Evolutionary conservation across 2,888 invertebrate genomes (phyloP).

Genomic region (Quadroppia sp.): DNA sequence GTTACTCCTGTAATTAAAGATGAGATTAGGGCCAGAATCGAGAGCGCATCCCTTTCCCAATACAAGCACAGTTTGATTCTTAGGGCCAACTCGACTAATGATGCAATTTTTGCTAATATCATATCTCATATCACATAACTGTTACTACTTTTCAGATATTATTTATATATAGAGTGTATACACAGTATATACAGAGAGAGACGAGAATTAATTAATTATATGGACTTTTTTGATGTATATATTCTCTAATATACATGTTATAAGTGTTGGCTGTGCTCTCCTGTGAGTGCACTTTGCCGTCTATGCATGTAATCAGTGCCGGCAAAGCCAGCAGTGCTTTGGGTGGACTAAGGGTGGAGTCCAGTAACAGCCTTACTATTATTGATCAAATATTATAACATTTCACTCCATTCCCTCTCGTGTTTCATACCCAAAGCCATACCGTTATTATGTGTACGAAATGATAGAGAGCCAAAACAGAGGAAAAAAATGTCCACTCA

Average conservation of each 20-base stretch:
- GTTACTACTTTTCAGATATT: slow-evolving; percentile 9
- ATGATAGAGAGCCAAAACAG: no score
- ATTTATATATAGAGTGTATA: not conserved
- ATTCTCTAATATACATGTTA: not conserved
- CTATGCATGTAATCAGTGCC: slow-evolving; percentile 36
- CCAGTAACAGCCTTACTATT: slow-evolving; percentile 38
- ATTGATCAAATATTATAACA: slow-evolving; percentile 36
- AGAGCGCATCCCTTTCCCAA: not conserved
- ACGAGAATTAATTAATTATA: slow-evolving; percentile 28
- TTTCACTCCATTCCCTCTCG: slow-evolving; percentile 14
- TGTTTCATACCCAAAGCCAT: not conserved
- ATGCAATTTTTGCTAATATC: slow-evolving; percentile 26
- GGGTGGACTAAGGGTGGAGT: slow-evolving; percentile 38
- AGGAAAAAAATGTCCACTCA: no score
- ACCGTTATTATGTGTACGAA: no score
- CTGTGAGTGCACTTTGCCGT: slow-evolving; percentile 31
- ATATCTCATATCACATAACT: slow-evolving; percentile 9
- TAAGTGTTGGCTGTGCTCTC: slow-evolving; percentile 31
- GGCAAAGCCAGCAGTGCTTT: slow-evolving; percentile 35
- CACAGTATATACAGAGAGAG: not conserved
- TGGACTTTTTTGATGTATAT: slow-evolving; percentile 13
- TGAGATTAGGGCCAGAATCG: slow-evolving; percentile 31
- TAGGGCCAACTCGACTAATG: not conserved
- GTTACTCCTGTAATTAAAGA: slow-evolving; percentile 37
- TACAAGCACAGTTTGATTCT: not conserved